Evolutionary conservation across 2,113 vertebrate species (phyloP).

Genomic region (Cynopterus brachyotis): DNA sequence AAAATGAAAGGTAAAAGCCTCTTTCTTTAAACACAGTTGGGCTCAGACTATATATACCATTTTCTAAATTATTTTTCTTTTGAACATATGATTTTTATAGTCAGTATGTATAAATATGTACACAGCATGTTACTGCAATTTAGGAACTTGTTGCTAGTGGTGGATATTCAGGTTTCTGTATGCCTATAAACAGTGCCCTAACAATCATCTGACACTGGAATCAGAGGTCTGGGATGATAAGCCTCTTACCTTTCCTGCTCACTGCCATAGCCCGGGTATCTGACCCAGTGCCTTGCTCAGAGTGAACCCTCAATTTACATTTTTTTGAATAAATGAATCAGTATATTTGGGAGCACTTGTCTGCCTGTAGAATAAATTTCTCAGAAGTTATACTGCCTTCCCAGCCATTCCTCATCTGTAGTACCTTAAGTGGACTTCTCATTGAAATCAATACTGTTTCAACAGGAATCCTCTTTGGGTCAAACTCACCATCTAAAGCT

Average conservation of each 20-base stretch:
- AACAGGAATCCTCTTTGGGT: not conserved
- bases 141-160: not conserved
- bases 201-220: not conserved
- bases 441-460: not conserved
- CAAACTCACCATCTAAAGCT: not conserved
- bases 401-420: not conserved
- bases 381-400: not conserved
- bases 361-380: not conserved
- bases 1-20: not conserved
- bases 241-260: not conserved
- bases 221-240: no score
- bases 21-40: not conserved
- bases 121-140: not conserved
- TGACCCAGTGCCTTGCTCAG: not conserved
- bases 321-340: not conserved
- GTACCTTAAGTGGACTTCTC: not conserved
- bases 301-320: not conserved
- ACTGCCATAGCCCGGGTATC: not conserved
- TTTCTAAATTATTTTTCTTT: not conserved
- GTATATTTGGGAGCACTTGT: not conserved
- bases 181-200: not conserved
- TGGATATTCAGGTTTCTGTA: not conserved
- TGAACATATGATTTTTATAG: not conserved
- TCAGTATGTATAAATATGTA: not conserved
- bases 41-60: not conserved